Percentiles rank a stretch among this genome's conserved stretches.
These are phyloP conservation scores for Sebastolobus alascanus DNA, from an alignment of 2,797 vertebrate genomes.

Conservation along the genomic window DNA sequence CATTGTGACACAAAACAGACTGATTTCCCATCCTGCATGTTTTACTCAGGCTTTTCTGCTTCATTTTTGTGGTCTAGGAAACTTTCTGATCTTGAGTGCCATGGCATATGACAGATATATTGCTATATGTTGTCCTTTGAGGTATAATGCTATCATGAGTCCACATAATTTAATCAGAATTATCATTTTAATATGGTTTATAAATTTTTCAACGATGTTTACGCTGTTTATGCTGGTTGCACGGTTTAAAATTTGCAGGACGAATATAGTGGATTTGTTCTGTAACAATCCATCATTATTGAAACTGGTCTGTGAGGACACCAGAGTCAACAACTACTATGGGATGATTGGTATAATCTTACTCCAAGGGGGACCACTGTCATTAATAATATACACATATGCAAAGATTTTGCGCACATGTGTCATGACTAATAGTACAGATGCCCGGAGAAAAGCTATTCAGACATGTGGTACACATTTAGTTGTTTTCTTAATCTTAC, in stretches of 20 bases:
- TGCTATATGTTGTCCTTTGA: no score
- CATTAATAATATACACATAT: constrained; percentile 84
- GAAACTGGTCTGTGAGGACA: constrained; percentile 78
- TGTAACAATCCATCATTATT: constrained; percentile 83
- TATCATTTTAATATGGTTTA: no score
- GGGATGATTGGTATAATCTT: constrained; percentile 61
- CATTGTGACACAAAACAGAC: constrained; percentile 72
- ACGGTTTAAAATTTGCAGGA: constrained; percentile 67
- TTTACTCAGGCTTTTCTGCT: no score
- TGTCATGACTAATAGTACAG: constrained; percentile 57
- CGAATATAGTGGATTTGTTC: constrained; percentile 71
- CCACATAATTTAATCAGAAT: no score
- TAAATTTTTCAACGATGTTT: no score
- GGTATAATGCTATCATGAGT: no score
- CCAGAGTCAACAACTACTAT: constrained; percentile 75
- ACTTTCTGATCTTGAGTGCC: no score
- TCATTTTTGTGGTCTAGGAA: no score
- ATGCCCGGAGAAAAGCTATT: constrained; percentile 74
- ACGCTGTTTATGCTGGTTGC: constrained; percentile 36
- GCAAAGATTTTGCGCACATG: constrained; percentile 81
- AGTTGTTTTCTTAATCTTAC: constrained; percentile 69
- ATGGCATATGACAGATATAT: no score
- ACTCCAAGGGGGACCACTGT: constrained; percentile 57
- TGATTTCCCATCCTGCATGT: constrained; percentile 77
- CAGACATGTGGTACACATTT: constrained; percentile 81